These are phyloP conservation scores for Holacanthella duospinosa DNA, from an alignment of 2,888 invertebrate genomes.

Conservation along the genomic window DNA sequence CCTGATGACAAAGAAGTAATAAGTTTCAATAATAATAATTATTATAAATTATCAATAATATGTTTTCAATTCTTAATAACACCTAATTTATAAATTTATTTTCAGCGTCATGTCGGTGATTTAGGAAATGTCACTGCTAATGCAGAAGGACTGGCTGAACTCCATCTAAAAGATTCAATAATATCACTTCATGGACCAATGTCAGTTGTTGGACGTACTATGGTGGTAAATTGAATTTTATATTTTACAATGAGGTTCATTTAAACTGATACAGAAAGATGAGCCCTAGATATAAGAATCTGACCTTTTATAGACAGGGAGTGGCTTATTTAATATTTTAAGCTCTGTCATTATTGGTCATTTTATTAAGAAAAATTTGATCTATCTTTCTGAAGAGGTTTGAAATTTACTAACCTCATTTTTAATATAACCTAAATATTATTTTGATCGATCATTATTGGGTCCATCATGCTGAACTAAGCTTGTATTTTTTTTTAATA, in stretches of 20 bases:
- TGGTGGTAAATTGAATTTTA: conserved; percentile 50
- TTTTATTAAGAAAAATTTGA: conserved; percentile 4
- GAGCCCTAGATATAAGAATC: too few species aligned
- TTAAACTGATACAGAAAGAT: too few species aligned
- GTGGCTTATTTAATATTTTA: too few species aligned
- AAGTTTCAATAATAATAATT: neutral
- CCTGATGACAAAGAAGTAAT: conserved; percentile 51
- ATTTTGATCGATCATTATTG: too few species aligned
- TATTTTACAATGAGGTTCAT: neutral
- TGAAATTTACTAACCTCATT: too few species aligned
- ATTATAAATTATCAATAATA: too few species aligned
- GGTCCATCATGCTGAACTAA: too few species aligned
- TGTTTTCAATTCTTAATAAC: neutral
- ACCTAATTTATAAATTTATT: neutral
- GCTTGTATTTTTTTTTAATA: too few species aligned
- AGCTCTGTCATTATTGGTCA: too few species aligned
- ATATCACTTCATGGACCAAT: conserved; percentile 56
- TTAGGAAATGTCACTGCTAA: conserved; percentile 65
- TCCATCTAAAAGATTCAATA: conserved; percentile 52
- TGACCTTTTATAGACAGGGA: too few species aligned
- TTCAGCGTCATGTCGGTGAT: conserved; percentile 69
- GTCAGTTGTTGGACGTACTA: conserved; percentile 70
- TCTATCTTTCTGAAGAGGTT: too few species aligned
- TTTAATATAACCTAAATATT: too few species aligned
- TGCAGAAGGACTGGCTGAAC: conserved; percentile 54